Conservation (phyloP, 2,113 vertebrate genomes). For the Dicaeum eximium region DNA sequence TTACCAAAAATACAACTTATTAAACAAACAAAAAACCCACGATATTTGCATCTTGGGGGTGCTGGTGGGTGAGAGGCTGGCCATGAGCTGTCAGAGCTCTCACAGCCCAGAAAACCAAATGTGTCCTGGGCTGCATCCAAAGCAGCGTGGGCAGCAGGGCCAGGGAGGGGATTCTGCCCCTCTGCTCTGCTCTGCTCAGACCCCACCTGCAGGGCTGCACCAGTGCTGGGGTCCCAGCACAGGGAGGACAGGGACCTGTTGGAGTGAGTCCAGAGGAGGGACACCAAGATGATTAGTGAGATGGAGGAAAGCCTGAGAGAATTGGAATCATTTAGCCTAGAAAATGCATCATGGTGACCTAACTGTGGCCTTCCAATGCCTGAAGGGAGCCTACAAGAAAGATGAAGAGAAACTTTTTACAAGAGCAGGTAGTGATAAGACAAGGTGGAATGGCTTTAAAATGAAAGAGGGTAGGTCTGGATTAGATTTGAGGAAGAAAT, state of each 20-base stretch:
- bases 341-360: not conserved
- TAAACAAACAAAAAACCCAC: not conserved
- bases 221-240: not conserved
- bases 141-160: not conserved
- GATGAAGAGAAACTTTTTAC: not conserved
- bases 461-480: not conserved
- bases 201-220: not conserved
- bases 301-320: not conserved
- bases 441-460: not conserved
- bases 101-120: accelerated
- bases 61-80: not conserved
- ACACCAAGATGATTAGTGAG: not conserved
- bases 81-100: accelerated
- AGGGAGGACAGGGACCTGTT: accelerated
- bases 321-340: not conserved
- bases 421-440: not conserved
- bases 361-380: not conserved
- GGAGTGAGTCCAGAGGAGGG: not conserved
- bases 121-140: not conserved
- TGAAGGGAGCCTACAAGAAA: not conserved
- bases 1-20: not conserved
- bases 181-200: not conserved
- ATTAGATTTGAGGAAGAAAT: not conserved
- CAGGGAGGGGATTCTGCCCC: not conserved
- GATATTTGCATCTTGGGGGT: not conserved